These are phyloP conservation scores for Bos taurus DNA, from an alignment of 2,113 vertebrate genomes.

Conservation along the genomic window ARS-UCD2.0 NC_037336.1:44833001-44833500, in stretches of 20 bases:
- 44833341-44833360: background rate
- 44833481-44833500: no score
- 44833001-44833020: background rate
- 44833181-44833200: background rate
- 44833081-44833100: background rate
- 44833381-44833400: background rate
- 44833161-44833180: background rate
- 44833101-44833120: background rate
- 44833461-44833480: no score
- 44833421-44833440: background rate
- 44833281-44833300: background rate
- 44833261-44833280: background rate
- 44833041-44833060: background rate
- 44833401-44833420: background rate
- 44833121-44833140: background rate
- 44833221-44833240: background rate
- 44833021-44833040: background rate
- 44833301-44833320: background rate
- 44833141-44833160: background rate
- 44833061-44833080: background rate
- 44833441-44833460: no score
- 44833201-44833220: background rate
- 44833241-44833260: background rate
- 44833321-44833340: background rate
- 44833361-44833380: background rate